A percentile compares a stretch with the other conserved stretches of the same genome.
Conservation (phyloP, 2,888 invertebrate genomes). For the Drosophila fulvimacula region DNA sequence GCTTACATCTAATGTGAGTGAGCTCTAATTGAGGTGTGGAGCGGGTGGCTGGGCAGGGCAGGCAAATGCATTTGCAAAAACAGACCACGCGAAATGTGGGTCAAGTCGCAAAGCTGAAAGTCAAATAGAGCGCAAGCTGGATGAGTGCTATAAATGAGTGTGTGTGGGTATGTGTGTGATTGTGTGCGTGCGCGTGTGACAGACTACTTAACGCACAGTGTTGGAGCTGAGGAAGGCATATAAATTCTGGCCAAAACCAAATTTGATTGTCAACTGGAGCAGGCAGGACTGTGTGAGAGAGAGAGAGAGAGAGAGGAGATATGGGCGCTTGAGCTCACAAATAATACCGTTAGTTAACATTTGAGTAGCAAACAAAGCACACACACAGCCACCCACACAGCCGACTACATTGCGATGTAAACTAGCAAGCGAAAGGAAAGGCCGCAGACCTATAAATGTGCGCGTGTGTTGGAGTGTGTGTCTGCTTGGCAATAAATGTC, state of each 20-base stretch:
- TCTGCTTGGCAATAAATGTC: slow-evolving; percentile 68
- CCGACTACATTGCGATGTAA: slow-evolving; percentile 7
- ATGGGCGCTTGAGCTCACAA: slow-evolving; percentile 57
- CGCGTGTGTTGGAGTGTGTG: neutral
- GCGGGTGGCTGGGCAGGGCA: too few relatives aligned
- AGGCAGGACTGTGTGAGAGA: neutral
- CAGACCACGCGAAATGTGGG: slow-evolving; percentile 1
- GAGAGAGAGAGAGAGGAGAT: neutral
- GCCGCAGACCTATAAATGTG: slow-evolving; percentile 37
- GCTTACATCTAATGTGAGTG: neutral
- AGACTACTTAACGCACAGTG: slow-evolving; percentile 66
- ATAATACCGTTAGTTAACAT: slow-evolving; percentile 78
- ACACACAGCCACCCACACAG: slow-evolving; percentile 14
- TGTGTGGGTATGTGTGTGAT: slow-evolving; percentile 26
- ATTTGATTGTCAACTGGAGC: slow-evolving; percentile 66
- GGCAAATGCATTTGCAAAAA: slow-evolving; percentile 2
- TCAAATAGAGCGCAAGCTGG: slow-evolving; percentile 38
- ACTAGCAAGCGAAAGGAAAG: slow-evolving; percentile 22
- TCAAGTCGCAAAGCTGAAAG: slow-evolving; percentile 32
- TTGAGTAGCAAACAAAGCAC: slow-evolving; percentile 61
- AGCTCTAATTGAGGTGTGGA: neutral
- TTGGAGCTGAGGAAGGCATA: slow-evolving; percentile 43
- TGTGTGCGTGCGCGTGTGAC: slow-evolving; percentile 16
- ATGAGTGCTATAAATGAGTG: slow-evolving; percentile 10
- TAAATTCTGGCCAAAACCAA: slow-evolving; percentile 51